A percentile compares a stretch with the other conserved stretches of the same genome.
Conservation (phyloP, 2,113 vertebrate genomes). For the Hemichromis elongatus region DNA sequence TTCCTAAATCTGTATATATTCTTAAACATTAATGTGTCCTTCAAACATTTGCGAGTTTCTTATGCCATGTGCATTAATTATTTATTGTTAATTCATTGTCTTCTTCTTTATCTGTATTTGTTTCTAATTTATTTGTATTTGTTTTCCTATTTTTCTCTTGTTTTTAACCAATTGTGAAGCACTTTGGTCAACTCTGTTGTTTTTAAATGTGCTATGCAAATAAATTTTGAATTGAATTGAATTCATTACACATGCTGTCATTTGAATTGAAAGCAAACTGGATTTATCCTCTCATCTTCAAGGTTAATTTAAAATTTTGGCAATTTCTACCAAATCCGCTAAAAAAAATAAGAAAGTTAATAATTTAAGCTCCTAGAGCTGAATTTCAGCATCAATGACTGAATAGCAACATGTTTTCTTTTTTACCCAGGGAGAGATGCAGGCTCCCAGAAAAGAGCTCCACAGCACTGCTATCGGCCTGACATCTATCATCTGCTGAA, state of each 20-base stretch:
- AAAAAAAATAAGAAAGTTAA: not conserved
- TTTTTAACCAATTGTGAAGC: no score
- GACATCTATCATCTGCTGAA: slow-evolving; percentile 92
- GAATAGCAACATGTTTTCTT: slow-evolving; percentile 24
- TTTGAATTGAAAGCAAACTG: not conserved
- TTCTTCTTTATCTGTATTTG: no score
- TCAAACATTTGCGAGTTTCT: not conserved
- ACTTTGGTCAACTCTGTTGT: no score
- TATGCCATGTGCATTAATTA: not conserved
- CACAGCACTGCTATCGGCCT: slow-evolving; percentile 80
- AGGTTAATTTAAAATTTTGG: not conserved
- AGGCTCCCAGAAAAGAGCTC: slow-evolving; percentile 73
- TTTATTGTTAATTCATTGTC: no score
- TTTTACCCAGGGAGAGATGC: slow-evolving; percentile 77
- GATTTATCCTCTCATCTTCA: not conserved
- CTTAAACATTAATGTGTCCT: not conserved
- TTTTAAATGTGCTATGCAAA: no score
- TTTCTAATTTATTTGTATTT: no score
- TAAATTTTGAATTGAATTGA: no score
- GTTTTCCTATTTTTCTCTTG: no score
- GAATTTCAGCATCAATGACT: not conserved
- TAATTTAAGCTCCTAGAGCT: rapidly evolving
- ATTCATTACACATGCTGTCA: not conserved
- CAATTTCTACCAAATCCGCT: not conserved
- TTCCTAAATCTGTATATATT: not conserved